Conservation (phyloP, 1,140 invertebrate genomes). For the Capitella teleta region DNA sequence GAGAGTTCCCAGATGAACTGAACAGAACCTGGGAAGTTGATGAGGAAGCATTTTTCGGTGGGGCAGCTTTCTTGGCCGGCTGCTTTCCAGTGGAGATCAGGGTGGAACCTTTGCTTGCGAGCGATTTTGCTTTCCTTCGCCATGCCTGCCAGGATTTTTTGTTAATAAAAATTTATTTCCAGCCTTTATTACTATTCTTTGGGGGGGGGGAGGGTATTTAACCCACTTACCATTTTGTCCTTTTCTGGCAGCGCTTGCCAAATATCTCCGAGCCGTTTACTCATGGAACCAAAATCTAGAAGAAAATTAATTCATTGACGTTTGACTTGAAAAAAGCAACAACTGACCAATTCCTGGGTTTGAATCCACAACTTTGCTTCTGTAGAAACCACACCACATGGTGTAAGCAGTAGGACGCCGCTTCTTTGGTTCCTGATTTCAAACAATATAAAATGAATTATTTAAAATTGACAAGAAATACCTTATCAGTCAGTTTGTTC, state of each 20-base stretch:
- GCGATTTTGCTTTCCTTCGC: slow-evolving; percentile 61
- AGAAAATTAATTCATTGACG: slow-evolving; percentile 46
- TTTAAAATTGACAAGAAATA: no score
- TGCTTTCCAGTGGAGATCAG: slow-evolving; percentile 44
- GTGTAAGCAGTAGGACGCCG: slow-evolving; percentile 65
- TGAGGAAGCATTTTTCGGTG: slow-evolving; percentile 17
- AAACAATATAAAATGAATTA: slow-evolving; percentile 16
- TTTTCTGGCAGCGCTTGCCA: slow-evolving; percentile 53
- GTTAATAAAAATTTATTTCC: no score
- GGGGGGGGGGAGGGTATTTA: no score
- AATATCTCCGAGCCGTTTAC: slow-evolving; percentile 67
- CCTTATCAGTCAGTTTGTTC: no score
- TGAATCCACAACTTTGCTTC: slow-evolving; percentile 57
- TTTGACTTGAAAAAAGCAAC: slow-evolving; percentile 6
- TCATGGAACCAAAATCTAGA: slow-evolving; percentile 64
- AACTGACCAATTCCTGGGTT: slow-evolving; percentile 61
- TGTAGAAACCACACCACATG: slow-evolving; percentile 73
- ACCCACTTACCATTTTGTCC: slow-evolving; percentile 37
- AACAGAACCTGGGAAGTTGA: slow-evolving; percentile 30
- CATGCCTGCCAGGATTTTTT: slow-evolving; percentile 55
- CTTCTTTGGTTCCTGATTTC: slow-evolving; percentile 51
- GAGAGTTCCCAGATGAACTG: slow-evolving; percentile 33
- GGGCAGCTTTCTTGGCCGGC: no score
- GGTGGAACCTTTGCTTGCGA: slow-evolving; percentile 48
- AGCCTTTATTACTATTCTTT: no score